These are phyloP conservation scores for Ormyrus labotus DNA, from an alignment of 2,888 invertebrate genomes.

Conservation along the genomic window DNA sequence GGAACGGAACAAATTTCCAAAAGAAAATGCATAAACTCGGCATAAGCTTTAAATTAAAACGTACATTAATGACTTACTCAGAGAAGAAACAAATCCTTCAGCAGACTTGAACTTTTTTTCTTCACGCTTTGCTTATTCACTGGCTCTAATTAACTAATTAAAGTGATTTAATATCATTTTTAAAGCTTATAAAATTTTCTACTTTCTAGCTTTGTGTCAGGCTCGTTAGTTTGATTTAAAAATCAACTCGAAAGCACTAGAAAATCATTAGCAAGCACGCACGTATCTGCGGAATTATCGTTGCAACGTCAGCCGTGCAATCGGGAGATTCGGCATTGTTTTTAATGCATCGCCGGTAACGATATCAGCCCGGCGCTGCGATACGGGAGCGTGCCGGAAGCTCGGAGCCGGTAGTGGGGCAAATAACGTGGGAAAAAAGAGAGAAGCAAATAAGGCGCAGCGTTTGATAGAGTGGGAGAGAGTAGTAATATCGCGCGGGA, in stretches of 20 bases:
- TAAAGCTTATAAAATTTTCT: background rate
- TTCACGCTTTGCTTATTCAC: background rate
- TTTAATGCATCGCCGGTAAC: no score
- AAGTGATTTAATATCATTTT: conserved; percentile 9
- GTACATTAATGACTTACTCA: no score
- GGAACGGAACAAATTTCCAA: background rate
- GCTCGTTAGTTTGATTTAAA: no score
- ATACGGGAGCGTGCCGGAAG: background rate
- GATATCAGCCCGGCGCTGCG: background rate
- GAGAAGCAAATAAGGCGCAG: background rate
- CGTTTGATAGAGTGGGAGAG: no score
- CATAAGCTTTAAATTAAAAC: background rate
- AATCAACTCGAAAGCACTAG: no score
- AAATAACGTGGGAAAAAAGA: background rate
- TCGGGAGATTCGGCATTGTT: no score
- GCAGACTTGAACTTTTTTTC: background rate
- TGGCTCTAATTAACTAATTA: conserved; percentile 11
- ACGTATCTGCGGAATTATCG: no score
- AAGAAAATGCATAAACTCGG: background rate
- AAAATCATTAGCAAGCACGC: no score
- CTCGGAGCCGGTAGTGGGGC: background rate
- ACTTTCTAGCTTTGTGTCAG: conserved; percentile 22
- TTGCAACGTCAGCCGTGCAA: no score
- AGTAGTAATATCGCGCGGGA: no score
- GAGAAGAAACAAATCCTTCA: no score